Conservation (phyloP, 2,888 invertebrate genomes). For the Lasioglossum figueresi region DNA sequence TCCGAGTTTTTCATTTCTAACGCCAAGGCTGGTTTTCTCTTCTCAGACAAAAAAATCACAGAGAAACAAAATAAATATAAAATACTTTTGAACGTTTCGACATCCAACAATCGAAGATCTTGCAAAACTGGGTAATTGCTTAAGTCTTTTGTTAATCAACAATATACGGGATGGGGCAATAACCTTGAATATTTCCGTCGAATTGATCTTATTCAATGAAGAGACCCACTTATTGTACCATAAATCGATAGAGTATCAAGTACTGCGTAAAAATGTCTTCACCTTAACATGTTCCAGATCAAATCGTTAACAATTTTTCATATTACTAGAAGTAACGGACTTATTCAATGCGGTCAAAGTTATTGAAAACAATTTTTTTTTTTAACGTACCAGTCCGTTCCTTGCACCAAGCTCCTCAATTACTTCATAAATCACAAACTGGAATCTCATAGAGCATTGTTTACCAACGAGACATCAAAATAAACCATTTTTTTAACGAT, state of each 20-base stretch:
- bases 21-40: not conserved
- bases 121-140: not conserved
- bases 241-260: no score
- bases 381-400: not conserved
- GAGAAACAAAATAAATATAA: not conserved
- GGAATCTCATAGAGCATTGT: not conserved
- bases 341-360: no score
- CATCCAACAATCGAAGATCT: not conserved
- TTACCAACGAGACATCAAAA: not conserved
- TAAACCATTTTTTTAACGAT: not conserved
- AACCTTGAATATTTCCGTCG: no score
- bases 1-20: no score
- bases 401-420: not conserved
- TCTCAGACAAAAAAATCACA: not conserved
- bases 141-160: not conserved
- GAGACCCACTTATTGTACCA: not conserved
- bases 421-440: no score
- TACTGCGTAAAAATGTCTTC: not conserved
- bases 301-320: not conserved
- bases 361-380: no score
- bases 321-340: not conserved
- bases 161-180: not conserved
- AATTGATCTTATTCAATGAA: not conserved
- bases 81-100: not conserved
- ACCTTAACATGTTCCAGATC: not conserved